These are phyloP conservation scores for Gymnocephalus cernua DNA, from an alignment of 2,113 vertebrate species.

Conservation along the genomic window DNA sequence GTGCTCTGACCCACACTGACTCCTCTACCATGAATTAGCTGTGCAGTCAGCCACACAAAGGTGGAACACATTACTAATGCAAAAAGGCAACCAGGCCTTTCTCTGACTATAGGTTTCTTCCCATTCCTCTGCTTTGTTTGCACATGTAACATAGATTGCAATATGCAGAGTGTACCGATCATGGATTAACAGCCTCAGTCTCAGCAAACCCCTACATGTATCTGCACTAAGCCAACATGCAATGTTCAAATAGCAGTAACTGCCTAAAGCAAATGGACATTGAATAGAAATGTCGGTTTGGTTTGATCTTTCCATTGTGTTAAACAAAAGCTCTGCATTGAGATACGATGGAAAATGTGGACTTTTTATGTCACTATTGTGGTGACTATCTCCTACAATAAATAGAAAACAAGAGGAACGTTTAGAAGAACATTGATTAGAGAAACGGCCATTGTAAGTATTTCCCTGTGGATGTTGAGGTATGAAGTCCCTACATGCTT, in stretches of 20 bases:
- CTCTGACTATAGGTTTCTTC: background rate
- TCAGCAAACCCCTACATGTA: background rate
- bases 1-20: slow-evolving; percentile 54
- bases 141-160: slow-evolving; percentile 2
- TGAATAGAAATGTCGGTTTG: background rate
- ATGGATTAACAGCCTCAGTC: background rate
- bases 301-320: background rate
- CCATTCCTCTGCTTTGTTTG: slow-evolving; percentile 10
- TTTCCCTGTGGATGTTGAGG: background rate
- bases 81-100: slow-evolving; percentile 16
- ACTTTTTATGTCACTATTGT: background rate
- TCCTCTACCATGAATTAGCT: slow-evolving; percentile 55
- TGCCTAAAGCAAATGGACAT: background rate
- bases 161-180: background rate
- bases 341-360: background rate
- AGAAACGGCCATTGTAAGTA: background rate
- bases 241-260: background rate
- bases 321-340: background rate
- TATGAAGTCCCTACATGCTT: background rate
- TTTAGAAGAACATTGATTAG: background rate
- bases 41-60: slow-evolving; percentile 59
- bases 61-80: slow-evolving; percentile 63
- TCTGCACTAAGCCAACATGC: background rate
- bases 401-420: background rate
- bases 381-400: background rate